These are phyloP conservation scores for Aegypius monachus DNA, from an alignment of 2,113 vertebrate species.

Conservation along the genomic window DNA sequence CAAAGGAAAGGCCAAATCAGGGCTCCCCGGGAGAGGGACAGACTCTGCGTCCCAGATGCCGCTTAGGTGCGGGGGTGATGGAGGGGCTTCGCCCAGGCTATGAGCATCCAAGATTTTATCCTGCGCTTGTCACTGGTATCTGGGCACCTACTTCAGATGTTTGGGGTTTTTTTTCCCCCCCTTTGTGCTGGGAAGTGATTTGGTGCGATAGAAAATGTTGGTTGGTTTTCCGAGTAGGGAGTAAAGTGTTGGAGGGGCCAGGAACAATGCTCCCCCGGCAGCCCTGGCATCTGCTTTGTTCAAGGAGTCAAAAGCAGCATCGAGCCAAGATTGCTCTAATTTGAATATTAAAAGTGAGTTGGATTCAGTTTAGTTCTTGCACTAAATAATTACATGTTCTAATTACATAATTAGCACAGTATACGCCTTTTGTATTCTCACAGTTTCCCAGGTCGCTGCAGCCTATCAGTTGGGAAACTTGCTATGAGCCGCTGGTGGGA, in stretches of 20 bases:
- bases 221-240: not conserved
- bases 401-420: slow-evolving; percentile 55
- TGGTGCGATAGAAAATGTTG: not conserved
- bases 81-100: not conserved
- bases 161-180: accelerated
- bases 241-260: not conserved
- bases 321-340: slow-evolving; percentile 3
- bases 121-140: not conserved
- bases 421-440: not conserved
- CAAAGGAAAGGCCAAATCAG: not conserved
- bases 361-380: not conserved
- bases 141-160: not conserved
- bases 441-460: not conserved
- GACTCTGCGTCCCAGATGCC: not conserved
- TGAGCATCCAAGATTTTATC: not conserved
- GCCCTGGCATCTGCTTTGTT: not conserved
- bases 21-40: not conserved
- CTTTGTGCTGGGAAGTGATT: not conserved
- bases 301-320: not conserved
- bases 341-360: slow-evolving; percentile 19
- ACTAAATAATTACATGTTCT: slow-evolving; percentile 30
- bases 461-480: not conserved
- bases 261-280: not conserved
- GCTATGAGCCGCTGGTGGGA: not conserved
- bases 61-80: not conserved